A percentile compares a stretch with the other conserved stretches of the same genome.
Evolutionary conservation across 2,888 invertebrate species (phyloP).

Genomic region (Ochropacha duplaris): DNA sequence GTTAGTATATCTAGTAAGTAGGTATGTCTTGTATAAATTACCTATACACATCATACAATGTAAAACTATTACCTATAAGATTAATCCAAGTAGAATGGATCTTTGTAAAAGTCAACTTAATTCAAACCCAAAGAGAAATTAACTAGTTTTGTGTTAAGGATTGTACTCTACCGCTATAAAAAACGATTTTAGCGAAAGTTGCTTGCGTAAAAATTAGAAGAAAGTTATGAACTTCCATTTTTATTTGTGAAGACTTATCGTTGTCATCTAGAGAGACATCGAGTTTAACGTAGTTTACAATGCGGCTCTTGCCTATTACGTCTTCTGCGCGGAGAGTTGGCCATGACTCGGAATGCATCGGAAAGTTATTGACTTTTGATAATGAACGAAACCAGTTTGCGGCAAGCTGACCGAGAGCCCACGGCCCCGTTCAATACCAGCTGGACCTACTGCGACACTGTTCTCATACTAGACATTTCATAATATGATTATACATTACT

Average conservation of each 20-base stretch:
- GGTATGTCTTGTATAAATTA: too few species aligned
- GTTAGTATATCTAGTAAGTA: too few species aligned
- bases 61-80: not conserved
- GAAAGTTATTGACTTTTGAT: slow-evolving; percentile 83
- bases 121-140: slow-evolving; percentile 23
- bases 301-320: slow-evolving; percentile 50
- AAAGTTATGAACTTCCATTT: slow-evolving; percentile 42
- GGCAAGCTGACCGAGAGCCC: slow-evolving; percentile 73
- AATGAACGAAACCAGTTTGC: slow-evolving; percentile 79
- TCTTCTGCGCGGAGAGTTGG: slow-evolving; percentile 62
- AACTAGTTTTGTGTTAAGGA: slow-evolving; percentile 20
- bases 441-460: slow-evolving; percentile 45
- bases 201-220: slow-evolving; percentile 39
- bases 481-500: slow-evolving; percentile 50
- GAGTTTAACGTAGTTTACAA: slow-evolving; percentile 22
- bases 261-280: slow-evolving; percentile 30
- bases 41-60: not conserved
- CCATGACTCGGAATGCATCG: slow-evolving; percentile 79
- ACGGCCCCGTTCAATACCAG: slow-evolving; percentile 77
- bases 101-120: slow-evolving; percentile 23
- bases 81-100: slow-evolving; percentile 14
- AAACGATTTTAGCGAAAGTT: slow-evolving; percentile 43
- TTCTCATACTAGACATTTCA: slow-evolving; percentile 35
- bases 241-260: slow-evolving; percentile 39
- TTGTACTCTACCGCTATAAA: slow-evolving; percentile 8